phyloP scores from a whole-genome alignment of 2,888 invertebrate genomes.

The Alloscopus bannaensis region DNA sequence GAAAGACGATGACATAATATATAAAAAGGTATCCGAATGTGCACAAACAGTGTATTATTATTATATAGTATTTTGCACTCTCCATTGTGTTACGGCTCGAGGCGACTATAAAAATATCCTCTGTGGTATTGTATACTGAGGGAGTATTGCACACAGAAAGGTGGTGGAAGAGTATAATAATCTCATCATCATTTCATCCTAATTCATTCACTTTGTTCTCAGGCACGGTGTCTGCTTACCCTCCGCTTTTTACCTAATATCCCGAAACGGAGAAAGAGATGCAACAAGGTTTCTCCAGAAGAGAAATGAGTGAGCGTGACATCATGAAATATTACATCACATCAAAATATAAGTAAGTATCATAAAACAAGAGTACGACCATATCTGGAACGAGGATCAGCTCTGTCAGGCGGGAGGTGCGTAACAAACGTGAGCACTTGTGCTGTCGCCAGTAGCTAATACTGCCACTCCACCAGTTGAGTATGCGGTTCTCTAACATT shows the following conservation, averaged over 20 bases:
- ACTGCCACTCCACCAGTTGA: too few species aligned
- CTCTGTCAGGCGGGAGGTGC: too few species aligned
- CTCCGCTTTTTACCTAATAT: conserved; percentile 25
- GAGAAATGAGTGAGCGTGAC: conserved; percentile 27
- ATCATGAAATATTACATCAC: conserved; percentile 56
- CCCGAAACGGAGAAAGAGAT: conserved; percentile 47
- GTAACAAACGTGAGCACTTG: too few species aligned
- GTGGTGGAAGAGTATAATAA: conserved; percentile 51
- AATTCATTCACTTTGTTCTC: conserved; percentile 56
- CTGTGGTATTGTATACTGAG: conserved; percentile 4
- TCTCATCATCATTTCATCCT: conserved; percentile 62
- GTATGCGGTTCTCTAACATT: too few species aligned
- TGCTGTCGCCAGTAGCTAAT: too few species aligned
- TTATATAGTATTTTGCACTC: too few species aligned
- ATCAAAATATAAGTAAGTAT: conserved; percentile 49
- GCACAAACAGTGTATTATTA: too few species aligned
- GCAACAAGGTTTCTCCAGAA: conserved; percentile 49
- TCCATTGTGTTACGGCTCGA: conserved; percentile 26
- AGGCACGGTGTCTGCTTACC: not conserved
- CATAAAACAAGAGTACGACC: conserved; percentile 57
- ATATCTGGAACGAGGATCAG: too few species aligned
- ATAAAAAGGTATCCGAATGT: too few species aligned
- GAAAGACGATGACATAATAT: too few species aligned
- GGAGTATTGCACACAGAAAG: not conserved
- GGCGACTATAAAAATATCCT: conserved; percentile 29